phyloP scores from a whole-genome alignment of 2,113 vertebrate species.

The Tamias sibiricus region DNA sequence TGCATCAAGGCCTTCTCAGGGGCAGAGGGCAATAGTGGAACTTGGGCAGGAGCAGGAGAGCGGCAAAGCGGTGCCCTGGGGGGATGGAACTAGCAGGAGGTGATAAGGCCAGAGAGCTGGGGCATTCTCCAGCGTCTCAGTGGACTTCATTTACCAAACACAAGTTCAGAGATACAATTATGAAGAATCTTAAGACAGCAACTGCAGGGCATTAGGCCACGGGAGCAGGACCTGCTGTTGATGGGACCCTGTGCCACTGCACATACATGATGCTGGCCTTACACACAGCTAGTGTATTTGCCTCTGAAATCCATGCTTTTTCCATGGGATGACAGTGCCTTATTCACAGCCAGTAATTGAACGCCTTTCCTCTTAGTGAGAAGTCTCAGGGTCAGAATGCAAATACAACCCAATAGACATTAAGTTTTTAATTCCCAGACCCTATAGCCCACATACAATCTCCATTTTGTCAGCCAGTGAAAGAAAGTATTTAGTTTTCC shows the following conservation, averaged over 20 bases:
- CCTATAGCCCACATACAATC: not conserved
- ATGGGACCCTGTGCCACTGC: fast-evolving
- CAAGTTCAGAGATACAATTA: not conserved
- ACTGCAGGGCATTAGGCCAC: not conserved
- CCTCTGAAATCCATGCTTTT: not conserved
- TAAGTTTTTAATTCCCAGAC: not conserved
- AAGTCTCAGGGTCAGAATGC: not conserved
- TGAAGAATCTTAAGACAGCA: not conserved
- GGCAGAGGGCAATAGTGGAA: not conserved
- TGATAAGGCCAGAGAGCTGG: not conserved
- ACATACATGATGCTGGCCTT: not conserved
- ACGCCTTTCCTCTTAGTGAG: not conserved
- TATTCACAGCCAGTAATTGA: not conserved
- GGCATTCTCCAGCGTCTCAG: not conserved
- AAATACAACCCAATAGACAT: not conserved
- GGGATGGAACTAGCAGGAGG: not conserved
- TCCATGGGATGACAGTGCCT: not conserved
- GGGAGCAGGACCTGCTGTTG: not conserved
- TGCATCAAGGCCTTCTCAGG: not conserved
- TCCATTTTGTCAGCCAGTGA: not conserved
- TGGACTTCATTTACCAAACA: not conserved
- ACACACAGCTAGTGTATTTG: not conserved
- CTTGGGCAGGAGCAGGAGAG: not conserved
- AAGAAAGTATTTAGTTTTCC: not conserved
- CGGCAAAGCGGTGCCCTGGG: not conserved